Evolutionary conservation across 1,140 invertebrate species (phyloP).

Genomic region (Papilio helenus): DNA sequence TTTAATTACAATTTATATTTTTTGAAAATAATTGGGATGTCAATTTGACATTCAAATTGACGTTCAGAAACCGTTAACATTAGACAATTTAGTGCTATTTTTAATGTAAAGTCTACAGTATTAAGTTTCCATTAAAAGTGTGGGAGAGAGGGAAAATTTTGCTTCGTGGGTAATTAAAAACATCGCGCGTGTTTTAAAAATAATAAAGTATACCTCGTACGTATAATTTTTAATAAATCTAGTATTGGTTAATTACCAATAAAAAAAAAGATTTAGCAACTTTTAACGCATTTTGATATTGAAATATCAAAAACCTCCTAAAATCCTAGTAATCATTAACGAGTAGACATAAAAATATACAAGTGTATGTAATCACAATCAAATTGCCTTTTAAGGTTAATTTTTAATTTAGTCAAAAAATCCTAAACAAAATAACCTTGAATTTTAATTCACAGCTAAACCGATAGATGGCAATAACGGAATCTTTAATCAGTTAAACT

Average conservation of each 20-base stretch:
- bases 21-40: not conserved
- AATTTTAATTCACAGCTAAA: not conserved
- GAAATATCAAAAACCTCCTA: not conserved
- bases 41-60: not conserved
- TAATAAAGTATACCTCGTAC: not conserved
- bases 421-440: not conserved
- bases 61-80: too few species aligned
- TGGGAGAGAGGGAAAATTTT: not conserved
- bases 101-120: not conserved
- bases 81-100: not conserved
- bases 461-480: not conserved
- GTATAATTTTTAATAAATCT: not conserved
- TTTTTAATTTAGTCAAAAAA: not conserved
- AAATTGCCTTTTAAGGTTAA: not conserved
- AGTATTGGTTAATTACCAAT: not conserved
- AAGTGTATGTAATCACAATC: not conserved
- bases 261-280: not conserved
- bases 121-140: not conserved
- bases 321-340: not conserved
- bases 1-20: not conserved
- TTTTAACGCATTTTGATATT: not conserved
- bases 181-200: not conserved
- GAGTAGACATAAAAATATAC: not conserved
- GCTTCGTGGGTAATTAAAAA: too few species aligned
- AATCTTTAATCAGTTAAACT: not conserved